phyloP scores from a whole-genome alignment of 2,888 invertebrate species.

The Steinernema carpocapsae region DNA sequence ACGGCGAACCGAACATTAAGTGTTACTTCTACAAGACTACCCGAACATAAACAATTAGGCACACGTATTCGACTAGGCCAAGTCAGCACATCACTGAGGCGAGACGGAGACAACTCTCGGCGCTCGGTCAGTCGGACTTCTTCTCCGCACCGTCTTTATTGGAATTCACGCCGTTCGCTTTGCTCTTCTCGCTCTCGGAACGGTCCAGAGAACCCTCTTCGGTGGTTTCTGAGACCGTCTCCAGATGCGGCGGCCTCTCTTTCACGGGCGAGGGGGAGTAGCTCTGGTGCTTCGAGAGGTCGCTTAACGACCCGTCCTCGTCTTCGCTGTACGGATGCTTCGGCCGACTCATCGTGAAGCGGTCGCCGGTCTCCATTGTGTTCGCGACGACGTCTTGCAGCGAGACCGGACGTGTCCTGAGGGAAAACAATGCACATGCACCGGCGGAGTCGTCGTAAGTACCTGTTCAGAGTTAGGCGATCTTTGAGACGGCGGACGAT shows the following conservation, averaged over 20 bases:
- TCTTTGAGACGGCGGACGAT: slow-evolving; percentile 10
- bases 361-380: slow-evolving; percentile 13
- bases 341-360: neutral
- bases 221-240: slow-evolving; percentile 10
- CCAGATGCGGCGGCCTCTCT: neutral
- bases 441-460: neutral
- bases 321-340: slow-evolving; percentile 25
- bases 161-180: neutral
- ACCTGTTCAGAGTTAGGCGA: slow-evolving; percentile 6
- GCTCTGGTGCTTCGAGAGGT: neutral
- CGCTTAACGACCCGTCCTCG: neutral
- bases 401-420: neutral
- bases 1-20: too few species aligned
- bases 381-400: neutral
- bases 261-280: slow-evolving; percentile 9
- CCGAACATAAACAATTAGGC: neutral
- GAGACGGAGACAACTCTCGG: too few species aligned
- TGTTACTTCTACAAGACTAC: neutral
- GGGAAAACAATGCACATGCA: neutral
- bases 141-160: neutral
- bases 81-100: too few species aligned
- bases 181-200: slow-evolving; percentile 7
- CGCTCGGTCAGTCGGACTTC: neutral
- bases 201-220: slow-evolving; percentile 20
- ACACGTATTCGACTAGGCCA: neutral